Base-by-base conservation (phyloP, 2,797 vertebrate species). In the Gymnodraco acuticeps region DNA sequence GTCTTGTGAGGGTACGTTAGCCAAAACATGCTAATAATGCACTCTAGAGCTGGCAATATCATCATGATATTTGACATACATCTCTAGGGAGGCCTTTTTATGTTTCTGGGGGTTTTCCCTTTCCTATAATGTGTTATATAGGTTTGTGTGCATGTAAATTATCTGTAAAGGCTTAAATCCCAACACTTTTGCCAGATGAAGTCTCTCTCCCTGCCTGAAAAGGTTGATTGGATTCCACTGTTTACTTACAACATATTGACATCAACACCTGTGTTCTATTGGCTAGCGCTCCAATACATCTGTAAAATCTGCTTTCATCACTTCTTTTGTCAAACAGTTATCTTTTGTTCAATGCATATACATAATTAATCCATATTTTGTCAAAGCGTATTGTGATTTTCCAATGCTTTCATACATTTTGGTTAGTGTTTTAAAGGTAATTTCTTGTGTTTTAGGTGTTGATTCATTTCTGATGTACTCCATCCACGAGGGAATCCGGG, bases 401-500 rank as follows among this genome's bases (percentile, higher is more conserved):
- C 3, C n/a, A 27, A 12, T 23, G 38, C 14, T 61, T 51, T 2
- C 11, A 20, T 51, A 7, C 27, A 6, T 59, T 9, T 5, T 58
- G 43, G 70, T 65, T 38, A 14, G 0, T 5, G 1, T 41, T 0
- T 77, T 70, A 86, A 9, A 8, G 42, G 3, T 53, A 0, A 13
- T 79, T 52, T 77, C 45, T 80, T 15, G 2, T 69, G 75, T 58
- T 70, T 5, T 78, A 99, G 98, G 98, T 74, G 94, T 99, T 71
- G 98, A 97, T 79, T 97, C 97, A 11, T 99, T 99, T 89, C 94
- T 99, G 60, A 98, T 99, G 96, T 99, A 99, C 81, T 99, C 98
- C 53, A 95, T 99, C 83, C 96, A 99, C 52, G 98, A 99, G 93
- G 98, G 98, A 76, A 96, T 99, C 84, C 93, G 97, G 47, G 98